Base-by-base conservation (phyloP, 2,888 invertebrate genomes). In the Drosophila meridionalis region DNA sequence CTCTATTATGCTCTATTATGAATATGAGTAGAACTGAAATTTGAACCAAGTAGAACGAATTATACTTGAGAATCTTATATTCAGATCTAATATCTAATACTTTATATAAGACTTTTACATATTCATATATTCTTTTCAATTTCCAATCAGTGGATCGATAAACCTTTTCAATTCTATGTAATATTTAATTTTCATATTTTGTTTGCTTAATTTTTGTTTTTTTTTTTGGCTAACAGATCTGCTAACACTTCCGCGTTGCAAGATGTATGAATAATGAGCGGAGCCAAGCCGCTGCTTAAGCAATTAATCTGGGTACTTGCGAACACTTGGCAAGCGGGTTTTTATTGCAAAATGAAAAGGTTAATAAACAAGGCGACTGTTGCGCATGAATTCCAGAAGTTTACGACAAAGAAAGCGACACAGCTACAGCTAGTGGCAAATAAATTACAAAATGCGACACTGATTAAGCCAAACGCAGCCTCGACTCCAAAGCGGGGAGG, bases 361-460 rank as follows among this genome's bases (percentile, higher is more conserved):
- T 85, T 85, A 85, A 85, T 87, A 85, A 87, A 85, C 87, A 85
- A 87, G 69, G 79, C 73, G 74, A 68, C 53, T 63, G 83, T 60
- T 72, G 80, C 75, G 76, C 68, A 85, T 85, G 81, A 85, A 83
- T 72, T 79, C 74, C 75, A 72, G 76, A 84, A 73, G 76, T 82
- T 82, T 77, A 80, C 75, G 83, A 87, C 87, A 87, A 87, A 87
- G 87, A 87, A 87, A 88, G 85, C 87, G 64, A 65, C 63, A 62
- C 69, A 61, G 73, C 69, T 76, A 62, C 69, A 61, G 73, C 69
- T 76, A 80, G 72, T 80, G 76, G 71, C 71, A 70, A 74, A 87
- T 85, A 85, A 87, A 87, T 85, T 83, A 78, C 80, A 69, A 71
- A 82, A 75, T 48, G 69, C 73, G 76, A 82, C 80, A 76, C 70